Percentiles rank a stretch among this genome's conserved stretches.
phyloP scores from a whole-genome alignment of 2,113 vertebrate species.

The Vanacampus margaritifer region DNA sequence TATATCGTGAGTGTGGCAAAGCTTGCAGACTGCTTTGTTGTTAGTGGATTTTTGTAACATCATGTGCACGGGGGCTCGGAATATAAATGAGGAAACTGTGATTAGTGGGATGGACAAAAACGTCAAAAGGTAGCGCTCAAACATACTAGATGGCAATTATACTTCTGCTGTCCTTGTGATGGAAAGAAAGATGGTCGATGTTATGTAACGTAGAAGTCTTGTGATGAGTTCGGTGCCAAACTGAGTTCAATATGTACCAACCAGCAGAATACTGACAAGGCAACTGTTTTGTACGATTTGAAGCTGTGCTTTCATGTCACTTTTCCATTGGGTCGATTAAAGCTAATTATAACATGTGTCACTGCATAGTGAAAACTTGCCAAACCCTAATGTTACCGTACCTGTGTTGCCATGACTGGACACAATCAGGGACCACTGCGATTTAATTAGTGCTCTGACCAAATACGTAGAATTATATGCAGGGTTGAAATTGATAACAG shows the following conservation, averaged over 20 bases:
- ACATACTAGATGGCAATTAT: background rate
- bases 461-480: constrained; percentile 15
- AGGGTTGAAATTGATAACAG: constrained; percentile 26
- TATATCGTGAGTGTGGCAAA: constrained; percentile 26
- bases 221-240: constrained; percentile 65
- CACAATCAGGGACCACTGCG: constrained; percentile 42
- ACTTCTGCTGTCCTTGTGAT: constrained; percentile 10
- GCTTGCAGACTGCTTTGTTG: constrained; percentile 38
- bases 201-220: constrained; percentile 50
- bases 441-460: constrained; percentile 25
- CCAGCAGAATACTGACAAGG: constrained; percentile 47
- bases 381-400: constrained; percentile 39
- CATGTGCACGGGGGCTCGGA: constrained; percentile 8
- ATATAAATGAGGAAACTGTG: constrained; percentile 15
- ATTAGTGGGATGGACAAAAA: background rate
- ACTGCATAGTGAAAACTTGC: constrained; percentile 33
- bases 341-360: constrained; percentile 11
- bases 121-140: constrained; percentile 4
- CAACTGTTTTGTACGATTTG: constrained; percentile 71
- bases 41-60: constrained; percentile 17
- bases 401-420: constrained; percentile 11
- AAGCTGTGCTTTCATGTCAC: constrained; percentile 21
- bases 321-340: constrained; percentile 1
- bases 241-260: constrained; percentile 43
- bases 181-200: constrained; percentile 7